These are phyloP conservation scores for Urocolius indicus DNA, from an alignment of 2,113 vertebrate species.

Conservation along the genomic window DNA sequence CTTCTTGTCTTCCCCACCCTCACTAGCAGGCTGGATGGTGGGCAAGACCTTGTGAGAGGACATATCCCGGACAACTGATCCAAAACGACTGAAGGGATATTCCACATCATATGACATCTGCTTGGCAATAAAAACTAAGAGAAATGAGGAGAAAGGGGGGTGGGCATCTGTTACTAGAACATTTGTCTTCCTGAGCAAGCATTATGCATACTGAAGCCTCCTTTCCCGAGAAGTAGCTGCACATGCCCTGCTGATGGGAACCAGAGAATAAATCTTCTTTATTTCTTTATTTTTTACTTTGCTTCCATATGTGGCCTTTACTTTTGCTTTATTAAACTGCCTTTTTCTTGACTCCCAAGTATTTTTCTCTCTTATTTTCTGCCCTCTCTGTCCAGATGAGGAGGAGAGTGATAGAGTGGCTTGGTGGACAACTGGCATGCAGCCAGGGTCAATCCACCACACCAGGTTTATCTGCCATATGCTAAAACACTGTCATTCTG, in stretches of 20 bases:
- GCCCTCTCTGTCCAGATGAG: background rate
- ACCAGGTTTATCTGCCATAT: background rate
- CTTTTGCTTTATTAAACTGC: background rate
- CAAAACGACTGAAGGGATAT: background rate
- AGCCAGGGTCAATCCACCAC: background rate
- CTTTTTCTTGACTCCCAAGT: background rate
- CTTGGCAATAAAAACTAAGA: background rate
- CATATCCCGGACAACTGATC: background rate
- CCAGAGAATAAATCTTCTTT: background rate
- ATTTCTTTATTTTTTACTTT: background rate
- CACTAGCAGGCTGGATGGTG: background rate
- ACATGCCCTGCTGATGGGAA: background rate
- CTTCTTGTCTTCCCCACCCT: background rate
- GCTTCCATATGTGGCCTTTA: accelerated
- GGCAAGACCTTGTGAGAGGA: background rate
- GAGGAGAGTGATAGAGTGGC: background rate
- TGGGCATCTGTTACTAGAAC: background rate
- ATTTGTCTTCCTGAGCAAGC: background rate
- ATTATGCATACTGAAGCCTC: background rate
- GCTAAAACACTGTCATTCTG: background rate
- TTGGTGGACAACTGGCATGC: background rate
- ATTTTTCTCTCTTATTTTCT: background rate
- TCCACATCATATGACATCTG: background rate
- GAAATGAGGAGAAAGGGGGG: background rate
- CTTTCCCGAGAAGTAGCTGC: background rate